A percentile compares a stretch with the other conserved stretches of the same genome.
Evolutionary conservation across 1,140 invertebrate species (phyloP).

Genomic region (Asbolus verrucosus): DNA sequence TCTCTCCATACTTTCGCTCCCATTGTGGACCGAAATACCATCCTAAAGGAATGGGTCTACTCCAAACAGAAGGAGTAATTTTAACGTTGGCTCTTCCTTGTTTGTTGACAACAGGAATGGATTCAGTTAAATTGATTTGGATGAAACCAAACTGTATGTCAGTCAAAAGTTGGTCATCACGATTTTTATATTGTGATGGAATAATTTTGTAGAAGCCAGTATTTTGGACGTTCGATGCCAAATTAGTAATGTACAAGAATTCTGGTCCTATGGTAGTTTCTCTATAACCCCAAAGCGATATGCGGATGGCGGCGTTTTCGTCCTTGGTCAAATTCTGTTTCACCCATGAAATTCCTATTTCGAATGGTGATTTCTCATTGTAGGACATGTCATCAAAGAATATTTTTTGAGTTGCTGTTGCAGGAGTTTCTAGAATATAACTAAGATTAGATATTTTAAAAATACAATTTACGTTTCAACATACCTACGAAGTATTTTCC

Average conservation of each 20-base stretch:
- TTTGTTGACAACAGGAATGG: conserved; percentile 71
- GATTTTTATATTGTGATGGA: conserved; percentile 69
- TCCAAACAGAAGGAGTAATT: conserved; percentile 88
- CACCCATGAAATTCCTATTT: conserved; percentile 85
- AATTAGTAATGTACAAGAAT: conserved; percentile 71
- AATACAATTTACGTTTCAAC: conserved; percentile 54
- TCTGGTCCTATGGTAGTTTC: conserved; percentile 82
- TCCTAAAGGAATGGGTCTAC: conserved; percentile 87
- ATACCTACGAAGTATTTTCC: conserved; percentile 92
- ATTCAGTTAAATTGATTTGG: conserved; percentile 89
- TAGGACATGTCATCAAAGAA: conserved; percentile 81
- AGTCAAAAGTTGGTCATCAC: conserved; percentile 74
- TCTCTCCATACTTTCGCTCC: conserved; percentile 78
- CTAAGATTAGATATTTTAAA: conserved; percentile 4
- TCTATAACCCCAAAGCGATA: conserved; percentile 88
- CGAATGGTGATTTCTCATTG: conserved; percentile 77
- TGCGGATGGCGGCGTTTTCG: conserved; percentile 77
- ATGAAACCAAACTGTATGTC: conserved; percentile 91
- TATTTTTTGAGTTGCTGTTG: conserved; percentile 85
- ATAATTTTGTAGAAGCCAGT: conserved; percentile 60
- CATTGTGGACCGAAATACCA: conserved; percentile 95
- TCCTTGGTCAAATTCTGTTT: conserved; percentile 87
- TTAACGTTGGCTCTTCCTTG: conserved; percentile 68
- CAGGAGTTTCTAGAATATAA: conserved; percentile 80
- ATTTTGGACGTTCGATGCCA: conserved; percentile 57